Evolutionary conservation across 1,140 invertebrate species (phyloP), one percentile per base, ranked within the genome.

Genomic region (Solen grandis): DNA sequence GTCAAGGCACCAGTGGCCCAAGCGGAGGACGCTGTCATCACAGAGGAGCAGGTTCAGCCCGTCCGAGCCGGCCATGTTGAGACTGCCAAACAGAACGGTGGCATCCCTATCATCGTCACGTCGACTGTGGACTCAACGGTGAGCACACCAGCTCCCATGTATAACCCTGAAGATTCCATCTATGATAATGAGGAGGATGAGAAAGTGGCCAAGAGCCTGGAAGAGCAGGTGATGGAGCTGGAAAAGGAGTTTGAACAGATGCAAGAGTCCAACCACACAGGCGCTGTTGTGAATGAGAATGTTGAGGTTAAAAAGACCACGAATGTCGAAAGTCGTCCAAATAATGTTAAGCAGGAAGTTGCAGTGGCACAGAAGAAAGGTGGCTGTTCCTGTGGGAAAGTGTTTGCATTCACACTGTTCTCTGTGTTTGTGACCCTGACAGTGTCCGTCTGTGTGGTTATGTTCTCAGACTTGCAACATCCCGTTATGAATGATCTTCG

Each of bases 221-320:
- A 90, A 60, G 89, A 90, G 22, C 87, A 90, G 78, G 85, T 90
- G 29, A 84, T 83, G 60, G 81, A 86, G 52, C 74, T 90, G 36
- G 89, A 90, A 52, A 84, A 86, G 22, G 79, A 86, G 52, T 82
- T 84, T 59, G 76, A 79, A 46, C 60, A 85, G 31, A 86, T 83
- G 66, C 78, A 83, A 54, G 81, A 85, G 13, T 54, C 63, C 25
- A 86, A 89, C 75, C 85, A 89, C 76, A 70, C 86, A 5, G 54
- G 77, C 29, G 57, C 41, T 78, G 57, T 82, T 14, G 36, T 75
- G 46, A 50, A 54, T 59, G 54, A 33, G 36, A 52, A 63, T 38
- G 46, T 81, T 29, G 59, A 60, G 38, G 72, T 81, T 80, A 46
- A 63, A 22, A 16, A 55, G 14, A 55, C 77, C 1, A 59, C 27